Conservation (phyloP, 1,140 invertebrate genomes). For the Ditylenchus dipsaci region DNA sequence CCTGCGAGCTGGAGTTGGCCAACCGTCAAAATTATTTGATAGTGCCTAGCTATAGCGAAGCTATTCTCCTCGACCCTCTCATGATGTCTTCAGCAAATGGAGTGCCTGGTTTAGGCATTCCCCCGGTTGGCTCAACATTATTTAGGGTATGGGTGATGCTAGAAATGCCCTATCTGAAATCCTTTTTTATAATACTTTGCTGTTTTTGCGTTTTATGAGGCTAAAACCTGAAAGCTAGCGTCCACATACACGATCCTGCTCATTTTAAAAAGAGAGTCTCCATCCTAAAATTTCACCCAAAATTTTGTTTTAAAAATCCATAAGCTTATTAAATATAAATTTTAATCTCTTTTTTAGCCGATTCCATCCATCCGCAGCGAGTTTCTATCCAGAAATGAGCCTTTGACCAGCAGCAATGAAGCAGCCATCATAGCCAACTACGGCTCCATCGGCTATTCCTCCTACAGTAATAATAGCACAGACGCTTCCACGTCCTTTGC, state of each 20-base stretch:
- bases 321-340: too few species aligned
- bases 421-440: slow-evolving; percentile 29
- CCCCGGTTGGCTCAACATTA: too few species aligned
- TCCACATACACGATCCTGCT: too few species aligned
- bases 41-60: slow-evolving; percentile 69
- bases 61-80: slow-evolving; percentile 65
- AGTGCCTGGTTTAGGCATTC: not conserved
- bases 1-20: slow-evolving; percentile 65
- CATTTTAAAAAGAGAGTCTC: too few species aligned
- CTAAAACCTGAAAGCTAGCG: too few species aligned
- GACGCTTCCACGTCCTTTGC: slow-evolving; percentile 1
- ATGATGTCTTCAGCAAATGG: not conserved
- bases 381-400: slow-evolving; percentile 17
- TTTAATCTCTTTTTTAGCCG: slow-evolving; percentile 8
- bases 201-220: too few species aligned
- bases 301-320: too few species aligned
- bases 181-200: too few species aligned
- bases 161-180: too few species aligned
- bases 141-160: too few species aligned
- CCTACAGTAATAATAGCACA: not conserved
- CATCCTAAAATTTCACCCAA: too few species aligned
- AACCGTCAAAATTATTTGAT: slow-evolving; percentile 68
- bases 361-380: slow-evolving; percentile 9
- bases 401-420: slow-evolving; percentile 25
- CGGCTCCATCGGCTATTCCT: slow-evolving; percentile 12